Evolutionary conservation across 2,888 invertebrate genomes (phyloP).

Genomic region (Caenorhabditis drosophilae): DNA sequence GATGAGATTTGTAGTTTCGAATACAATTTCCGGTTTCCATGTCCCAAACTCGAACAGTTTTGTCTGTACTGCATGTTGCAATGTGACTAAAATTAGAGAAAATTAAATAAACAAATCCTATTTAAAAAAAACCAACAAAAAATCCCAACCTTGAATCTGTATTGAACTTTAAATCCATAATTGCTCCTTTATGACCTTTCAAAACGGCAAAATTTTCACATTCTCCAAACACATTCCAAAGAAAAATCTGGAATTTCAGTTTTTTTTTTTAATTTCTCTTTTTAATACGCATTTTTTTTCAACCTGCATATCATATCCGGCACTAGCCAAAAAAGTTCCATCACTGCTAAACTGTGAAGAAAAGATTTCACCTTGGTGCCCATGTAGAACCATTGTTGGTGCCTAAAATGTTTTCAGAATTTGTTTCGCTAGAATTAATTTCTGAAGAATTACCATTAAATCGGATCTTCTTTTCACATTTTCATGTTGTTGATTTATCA

Average conservation of each 20-base stretch:
- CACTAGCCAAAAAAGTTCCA: slow-evolving; percentile 89
- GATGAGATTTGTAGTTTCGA: slow-evolving; percentile 76
- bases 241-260: slow-evolving; percentile 69
- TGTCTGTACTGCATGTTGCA: slow-evolving; percentile 91
- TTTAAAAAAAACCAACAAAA: slow-evolving; percentile 22
- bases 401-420: slow-evolving; percentile 29
- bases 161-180: slow-evolving; percentile 81
- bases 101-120: neutral
- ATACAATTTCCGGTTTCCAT: slow-evolving; percentile 85
- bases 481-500: neutral
- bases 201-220: slow-evolving; percentile 94
- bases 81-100: slow-evolving; percentile 73
- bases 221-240: slow-evolving; percentile 97
- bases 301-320: slow-evolving; percentile 94
- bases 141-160: slow-evolving; percentile 53
- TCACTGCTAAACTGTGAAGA: slow-evolving; percentile 92
- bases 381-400: slow-evolving; percentile 76
- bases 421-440: neutral
- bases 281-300: slow-evolving; percentile 44
- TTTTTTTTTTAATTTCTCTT: slow-evolving; percentile 1
- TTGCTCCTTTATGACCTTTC: slow-evolving; percentile 91
- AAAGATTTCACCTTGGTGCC: slow-evolving; percentile 93
- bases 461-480: slow-evolving; percentile 8
- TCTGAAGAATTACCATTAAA: slow-evolving; percentile 5
- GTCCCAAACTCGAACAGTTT: slow-evolving; percentile 94